Evolutionary conservation across 92 coral and sea anemone genomes (phyloP).

Genomic region (Heliopora coerulea): DNA sequence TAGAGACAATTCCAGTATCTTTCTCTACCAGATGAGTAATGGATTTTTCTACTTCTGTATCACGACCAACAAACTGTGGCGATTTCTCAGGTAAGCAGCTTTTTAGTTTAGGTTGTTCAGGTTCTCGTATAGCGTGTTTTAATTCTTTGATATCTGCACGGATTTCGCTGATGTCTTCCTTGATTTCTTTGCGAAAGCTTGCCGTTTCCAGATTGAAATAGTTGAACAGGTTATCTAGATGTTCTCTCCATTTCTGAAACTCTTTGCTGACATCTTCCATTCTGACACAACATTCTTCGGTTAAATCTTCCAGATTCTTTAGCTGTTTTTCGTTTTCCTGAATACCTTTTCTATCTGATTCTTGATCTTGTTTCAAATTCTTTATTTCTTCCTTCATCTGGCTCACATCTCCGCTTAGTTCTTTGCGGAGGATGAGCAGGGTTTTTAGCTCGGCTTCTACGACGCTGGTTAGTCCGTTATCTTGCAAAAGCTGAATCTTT

Average conservation of each 20-base stretch:
- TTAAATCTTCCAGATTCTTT: too few relatives aligned
- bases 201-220: not conserved
- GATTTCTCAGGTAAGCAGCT: slow-evolving; percentile 20
- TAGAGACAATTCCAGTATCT: slow-evolving; percentile 11
- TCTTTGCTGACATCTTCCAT: too few relatives aligned
- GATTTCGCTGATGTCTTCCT: not conserved
- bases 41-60: not conserved
- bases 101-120: not conserved
- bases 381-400: not conserved
- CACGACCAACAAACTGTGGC: slow-evolving; percentile 3
- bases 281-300: too few relatives aligned
- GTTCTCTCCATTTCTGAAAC: too few relatives aligned
- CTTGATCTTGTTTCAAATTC: not conserved
- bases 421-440: not conserved
- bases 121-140: too few relatives aligned
- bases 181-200: not conserved
- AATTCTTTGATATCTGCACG: too few relatives aligned
- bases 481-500: too few relatives aligned
- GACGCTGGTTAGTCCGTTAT: too few relatives aligned
- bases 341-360: too few relatives aligned
- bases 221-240: too few relatives aligned
- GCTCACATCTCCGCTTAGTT: not conserved
- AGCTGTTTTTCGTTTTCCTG: not conserved
- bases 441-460: too few relatives aligned
- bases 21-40: not conserved